phyloP scores from a whole-genome alignment of 2,888 invertebrate genomes.

The Polyommatus icarus region DNA sequence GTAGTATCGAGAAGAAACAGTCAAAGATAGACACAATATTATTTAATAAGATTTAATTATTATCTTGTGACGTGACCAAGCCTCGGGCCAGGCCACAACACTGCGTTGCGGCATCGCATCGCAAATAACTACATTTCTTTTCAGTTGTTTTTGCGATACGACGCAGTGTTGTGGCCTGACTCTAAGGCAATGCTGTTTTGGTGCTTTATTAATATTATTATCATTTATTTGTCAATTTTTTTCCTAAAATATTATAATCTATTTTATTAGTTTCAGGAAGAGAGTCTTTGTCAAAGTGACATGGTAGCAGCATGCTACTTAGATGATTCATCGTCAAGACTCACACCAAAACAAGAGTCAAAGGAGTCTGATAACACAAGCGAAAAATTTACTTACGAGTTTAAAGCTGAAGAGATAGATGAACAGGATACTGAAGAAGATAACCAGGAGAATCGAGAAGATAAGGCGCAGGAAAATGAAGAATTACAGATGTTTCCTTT shows the following conservation, averaged over 20 bases:
- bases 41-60: too few species aligned
- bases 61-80: too few species aligned
- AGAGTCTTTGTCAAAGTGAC: background rate
- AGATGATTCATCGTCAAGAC: background rate
- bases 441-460: background rate
- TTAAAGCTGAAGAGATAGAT: background rate
- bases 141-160: too few species aligned
- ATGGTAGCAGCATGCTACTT: background rate
- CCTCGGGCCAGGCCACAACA: too few species aligned
- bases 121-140: too few species aligned
- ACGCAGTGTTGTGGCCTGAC: too few species aligned
- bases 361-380: background rate
- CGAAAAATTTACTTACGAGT: background rate
- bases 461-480: background rate
- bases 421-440: background rate
- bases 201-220: too few species aligned
- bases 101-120: too few species aligned
- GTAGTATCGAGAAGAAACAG: too few species aligned
- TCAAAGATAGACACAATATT: too few species aligned
- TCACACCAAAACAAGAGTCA: background rate
- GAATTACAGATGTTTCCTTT: background rate
- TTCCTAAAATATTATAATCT: background rate
- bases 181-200: too few species aligned
- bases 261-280: background rate
- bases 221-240: too few species aligned